A percentile compares a stretch with the other conserved stretches of the same genome.
phyloP scores from a whole-genome alignment of 64 coral and sea anemone genomes.

The Acropora yongei region DNA sequence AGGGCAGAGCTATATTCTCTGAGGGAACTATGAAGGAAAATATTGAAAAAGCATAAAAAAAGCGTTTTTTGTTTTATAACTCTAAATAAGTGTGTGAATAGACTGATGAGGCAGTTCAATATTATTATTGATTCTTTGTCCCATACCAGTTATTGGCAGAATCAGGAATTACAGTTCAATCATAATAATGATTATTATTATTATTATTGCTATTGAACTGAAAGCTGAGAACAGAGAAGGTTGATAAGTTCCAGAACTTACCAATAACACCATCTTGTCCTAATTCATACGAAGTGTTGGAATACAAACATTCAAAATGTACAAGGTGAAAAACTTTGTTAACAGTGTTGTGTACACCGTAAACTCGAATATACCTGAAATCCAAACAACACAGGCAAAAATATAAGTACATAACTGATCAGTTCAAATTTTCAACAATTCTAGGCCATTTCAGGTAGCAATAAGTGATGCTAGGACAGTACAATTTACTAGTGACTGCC shows the following conservation, averaged over 20 bases:
- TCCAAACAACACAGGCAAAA: background rate
- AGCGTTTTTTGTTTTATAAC: background rate
- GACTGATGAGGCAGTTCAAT: too few species aligned
- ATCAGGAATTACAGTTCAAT: too few species aligned
- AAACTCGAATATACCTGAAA: conserved; percentile 85
- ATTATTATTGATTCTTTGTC: too few species aligned
- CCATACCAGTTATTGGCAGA: too few species aligned
- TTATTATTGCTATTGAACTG: too few species aligned
- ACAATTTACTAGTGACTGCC: too few species aligned
- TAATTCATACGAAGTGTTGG: conserved; percentile 65
- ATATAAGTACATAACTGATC: too few species aligned
- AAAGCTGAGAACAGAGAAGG: too few species aligned
- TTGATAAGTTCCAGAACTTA: conserved; percentile 9
- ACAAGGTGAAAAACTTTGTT: conserved; percentile 98
- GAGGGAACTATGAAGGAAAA: conserved; percentile 54
- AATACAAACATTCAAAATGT: conserved; percentile 93
- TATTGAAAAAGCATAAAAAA: background rate
- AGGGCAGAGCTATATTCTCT: conserved; percentile 81
- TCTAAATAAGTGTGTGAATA: too few species aligned
- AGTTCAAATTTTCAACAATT: background rate
- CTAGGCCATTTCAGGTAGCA: background rate
- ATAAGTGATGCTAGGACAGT: too few species aligned
- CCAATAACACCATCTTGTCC: conserved; percentile 75
- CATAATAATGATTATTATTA: background rate
- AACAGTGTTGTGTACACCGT: conserved; percentile 84